phyloP scores from a whole-genome alignment of 23 tunicate genomes.

The Pegea sp. region DNA sequence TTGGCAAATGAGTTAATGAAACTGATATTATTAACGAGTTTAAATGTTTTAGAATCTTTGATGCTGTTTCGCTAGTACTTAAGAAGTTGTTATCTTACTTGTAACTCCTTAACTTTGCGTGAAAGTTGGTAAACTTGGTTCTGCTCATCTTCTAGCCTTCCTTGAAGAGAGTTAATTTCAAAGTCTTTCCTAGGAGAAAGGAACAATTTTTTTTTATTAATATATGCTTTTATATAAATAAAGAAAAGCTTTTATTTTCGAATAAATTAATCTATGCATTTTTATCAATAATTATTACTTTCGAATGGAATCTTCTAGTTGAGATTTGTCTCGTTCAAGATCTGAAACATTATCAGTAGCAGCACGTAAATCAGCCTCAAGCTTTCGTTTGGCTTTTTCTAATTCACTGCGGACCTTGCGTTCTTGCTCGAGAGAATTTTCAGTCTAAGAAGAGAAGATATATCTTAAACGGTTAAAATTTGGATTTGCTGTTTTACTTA shows the following conservation, averaged over 20 bases:
- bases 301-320: constrained; percentile 53
- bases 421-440: constrained; percentile 80
- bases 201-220: background rate
- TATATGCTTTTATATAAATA: too few relatives aligned
- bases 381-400: constrained; percentile 87
- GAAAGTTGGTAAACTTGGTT: constrained; percentile 32
- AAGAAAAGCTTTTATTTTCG: too few relatives aligned
- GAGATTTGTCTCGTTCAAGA: constrained; percentile 69
- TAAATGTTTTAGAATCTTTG: too few relatives aligned
- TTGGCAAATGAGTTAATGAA: too few relatives aligned
- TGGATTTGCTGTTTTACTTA: too few relatives aligned
- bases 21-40: too few relatives aligned
- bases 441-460: constrained; percentile 16
- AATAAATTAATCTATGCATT: background rate
- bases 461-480: background rate
- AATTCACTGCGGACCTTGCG: constrained; percentile 58
- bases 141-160: constrained; percentile 62
- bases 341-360: constrained; percentile 89
- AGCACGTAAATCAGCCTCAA: constrained; percentile 61
- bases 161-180: constrained; percentile 57
- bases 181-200: constrained; percentile 63
- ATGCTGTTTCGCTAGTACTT: too few relatives aligned
- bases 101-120: constrained; percentile 65
- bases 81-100: constrained; percentile 8
- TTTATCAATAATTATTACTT: constrained; percentile 19